A percentile compares a stretch with the other conserved stretches of the same genome.
Conservation (phyloP, 2,888 invertebrate genomes). For the Drosophila meridiana region DNA sequence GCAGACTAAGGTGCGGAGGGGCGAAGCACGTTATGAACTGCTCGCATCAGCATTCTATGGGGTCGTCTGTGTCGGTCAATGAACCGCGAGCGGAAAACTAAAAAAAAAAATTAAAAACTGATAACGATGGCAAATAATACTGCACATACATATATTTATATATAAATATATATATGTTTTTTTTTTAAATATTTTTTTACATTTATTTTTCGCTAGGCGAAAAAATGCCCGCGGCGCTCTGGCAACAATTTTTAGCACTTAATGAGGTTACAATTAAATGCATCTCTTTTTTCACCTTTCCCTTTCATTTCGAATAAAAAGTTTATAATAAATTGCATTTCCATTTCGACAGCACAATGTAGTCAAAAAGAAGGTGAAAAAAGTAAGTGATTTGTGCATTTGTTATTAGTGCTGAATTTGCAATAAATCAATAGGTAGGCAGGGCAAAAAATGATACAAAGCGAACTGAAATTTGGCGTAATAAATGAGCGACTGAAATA, state of each 20-base stretch:
- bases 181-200: background rate
- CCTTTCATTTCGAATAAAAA: conserved; percentile 26
- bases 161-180: background rate
- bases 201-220: conserved; percentile 17
- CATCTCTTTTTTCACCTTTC: conserved; percentile 22
- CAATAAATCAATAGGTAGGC: conserved; percentile 53
- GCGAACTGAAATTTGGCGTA: conserved; percentile 9
- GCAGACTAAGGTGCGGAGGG: background rate
- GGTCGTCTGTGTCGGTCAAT: conserved; percentile 70
- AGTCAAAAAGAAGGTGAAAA: conserved; percentile 31
- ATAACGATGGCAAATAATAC: conserved; percentile 58
- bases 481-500: conserved; percentile 22
- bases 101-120: conserved; percentile 51
- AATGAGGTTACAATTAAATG: conserved; percentile 68
- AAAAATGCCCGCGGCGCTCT: conserved; percentile 50
- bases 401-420: conserved; percentile 62
- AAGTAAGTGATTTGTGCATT: conserved; percentile 50
- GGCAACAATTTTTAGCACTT: conserved; percentile 47
- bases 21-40: conserved; percentile 36
- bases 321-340: conserved; percentile 65
- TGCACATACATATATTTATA: conserved; percentile 7
- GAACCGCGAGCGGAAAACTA: conserved; percentile 65
- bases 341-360: conserved; percentile 63
- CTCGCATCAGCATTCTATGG: conserved; percentile 73
- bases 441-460: conserved; percentile 14